Base-by-base conservation (phyloP, 2,113 vertebrate species). In the Jacana jacana region DNA sequence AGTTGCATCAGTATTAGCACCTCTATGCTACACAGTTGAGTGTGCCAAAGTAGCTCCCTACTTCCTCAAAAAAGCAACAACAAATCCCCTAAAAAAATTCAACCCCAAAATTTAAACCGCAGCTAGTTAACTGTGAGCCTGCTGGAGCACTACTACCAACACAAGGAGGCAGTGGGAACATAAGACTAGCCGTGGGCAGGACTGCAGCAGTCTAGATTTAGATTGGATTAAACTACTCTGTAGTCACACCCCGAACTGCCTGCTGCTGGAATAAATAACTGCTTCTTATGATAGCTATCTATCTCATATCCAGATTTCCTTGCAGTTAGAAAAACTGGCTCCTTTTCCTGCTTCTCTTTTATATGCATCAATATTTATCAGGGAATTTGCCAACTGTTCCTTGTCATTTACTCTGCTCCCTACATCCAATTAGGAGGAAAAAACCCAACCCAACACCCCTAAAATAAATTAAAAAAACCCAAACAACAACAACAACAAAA, bases 291-390 rank as follows among this genome's bases (percentile, higher is more conserved):
- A 66, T 95, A 94, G 94, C 70, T 63, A 94, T 95, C 70, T 63
- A 46, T 88, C 91, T 94, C 86, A 70, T 61, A 87, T 85, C 54
- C 93, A 92, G 87, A 93, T 77, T 85, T 92, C 65, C 42, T 72
- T 85, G 70, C 73, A 87, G 63, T 95, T 80, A 89, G 87, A 91
- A 82, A 89, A 95, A 87, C 63, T 92, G 89, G 81, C 89, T 93
- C 65, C 35, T 92, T 84, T 92, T 92, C 52, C 84, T 85, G 73
- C 94, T 93, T 95, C 84, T 96, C 65, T 73, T 93, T 70, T 73
- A 72, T 30, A 91, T 51, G 93, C 86, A 94, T 95, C 91, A 95
- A 94, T 95, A 95, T 96, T 96, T 95, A 95, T 87, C 94, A 93
- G 91, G 91, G 89, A 95, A 92, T 93, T 92, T 85, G 93, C 89